phyloP scores from a whole-genome alignment of 2,113 vertebrate genomes.

The Apteryx mantelli region DNA sequence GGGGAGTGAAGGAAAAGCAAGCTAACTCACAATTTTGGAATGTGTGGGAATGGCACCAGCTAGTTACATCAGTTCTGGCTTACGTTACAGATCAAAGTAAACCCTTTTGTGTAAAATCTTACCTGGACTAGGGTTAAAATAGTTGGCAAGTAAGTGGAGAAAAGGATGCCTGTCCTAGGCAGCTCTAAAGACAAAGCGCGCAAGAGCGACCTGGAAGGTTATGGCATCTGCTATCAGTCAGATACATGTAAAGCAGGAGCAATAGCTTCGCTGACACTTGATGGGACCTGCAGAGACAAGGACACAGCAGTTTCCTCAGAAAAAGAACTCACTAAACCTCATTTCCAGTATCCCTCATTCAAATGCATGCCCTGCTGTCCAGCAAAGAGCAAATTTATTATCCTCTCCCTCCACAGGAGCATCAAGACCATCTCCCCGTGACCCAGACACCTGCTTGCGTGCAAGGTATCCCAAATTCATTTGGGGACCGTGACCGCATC shows the following conservation, averaged over 20 bases:
- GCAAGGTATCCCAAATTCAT: background rate
- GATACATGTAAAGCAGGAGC: background rate
- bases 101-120: background rate
- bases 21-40: background rate
- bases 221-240: background rate
- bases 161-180: background rate
- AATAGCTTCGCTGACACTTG: background rate
- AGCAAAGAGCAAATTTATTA: background rate
- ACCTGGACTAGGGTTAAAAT: background rate
- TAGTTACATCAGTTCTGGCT: background rate
- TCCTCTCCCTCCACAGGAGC: background rate
- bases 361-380: background rate
- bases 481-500: too few relatives aligned
- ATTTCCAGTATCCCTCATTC: background rate
- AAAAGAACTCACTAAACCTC: background rate
- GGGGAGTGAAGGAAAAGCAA: background rate
- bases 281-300: background rate
- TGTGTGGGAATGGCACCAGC: background rate
- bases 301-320: background rate
- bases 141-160: background rate
- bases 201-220: background rate
- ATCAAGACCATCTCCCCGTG: background rate
- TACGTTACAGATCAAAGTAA: background rate
- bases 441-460: background rate
- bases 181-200: background rate